phyloP scores from a whole-genome alignment of 2,888 invertebrate species.

The Hirtodrosophila histrioides region DNA sequence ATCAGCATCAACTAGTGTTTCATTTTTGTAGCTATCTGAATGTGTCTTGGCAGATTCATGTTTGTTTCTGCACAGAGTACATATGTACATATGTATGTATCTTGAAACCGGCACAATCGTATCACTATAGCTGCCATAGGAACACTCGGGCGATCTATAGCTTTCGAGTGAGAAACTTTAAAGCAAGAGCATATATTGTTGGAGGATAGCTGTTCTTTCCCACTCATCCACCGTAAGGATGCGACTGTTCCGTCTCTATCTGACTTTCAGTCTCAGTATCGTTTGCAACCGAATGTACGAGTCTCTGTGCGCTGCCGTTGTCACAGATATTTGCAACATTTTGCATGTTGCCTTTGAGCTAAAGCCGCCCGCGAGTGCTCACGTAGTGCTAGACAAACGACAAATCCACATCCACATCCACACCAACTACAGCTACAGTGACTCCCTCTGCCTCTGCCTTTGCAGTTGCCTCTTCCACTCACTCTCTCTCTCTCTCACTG shows the following conservation, averaged over 20 bases:
- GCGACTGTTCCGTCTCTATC: slow-evolving; percentile 6
- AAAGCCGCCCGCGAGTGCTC: slow-evolving; percentile 63
- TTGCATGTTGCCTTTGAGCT: slow-evolving; percentile 73
- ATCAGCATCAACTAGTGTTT: no score
- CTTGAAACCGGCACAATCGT: no score
- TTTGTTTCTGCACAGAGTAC: no score
- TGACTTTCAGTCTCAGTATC: not conserved
- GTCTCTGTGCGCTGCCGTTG: slow-evolving; percentile 26
- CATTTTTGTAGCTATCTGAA: no score
- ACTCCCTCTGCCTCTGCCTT: slow-evolving; percentile 3
- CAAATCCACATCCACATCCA: slow-evolving; percentile 14
- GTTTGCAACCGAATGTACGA: not conserved
- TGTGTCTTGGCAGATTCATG: no score
- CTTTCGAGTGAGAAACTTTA: no score
- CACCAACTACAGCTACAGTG: not conserved
- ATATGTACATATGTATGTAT: no score
- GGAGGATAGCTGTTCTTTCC: no score
- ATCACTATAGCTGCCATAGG: no score
- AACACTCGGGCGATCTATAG: no score
- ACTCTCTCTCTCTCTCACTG: slow-evolving; percentile 2
- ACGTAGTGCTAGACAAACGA: slow-evolving; percentile 50
- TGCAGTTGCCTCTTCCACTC: slow-evolving; percentile 7
- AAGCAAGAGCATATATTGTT: no score
- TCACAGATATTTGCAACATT: slow-evolving; percentile 72
- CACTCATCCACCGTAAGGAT: slow-evolving; percentile 27